Evolutionary conservation across 37 sponge, comb jelly and placozoan genomes (phyloP).

Genomic region (Halichondria panicea): DNA sequence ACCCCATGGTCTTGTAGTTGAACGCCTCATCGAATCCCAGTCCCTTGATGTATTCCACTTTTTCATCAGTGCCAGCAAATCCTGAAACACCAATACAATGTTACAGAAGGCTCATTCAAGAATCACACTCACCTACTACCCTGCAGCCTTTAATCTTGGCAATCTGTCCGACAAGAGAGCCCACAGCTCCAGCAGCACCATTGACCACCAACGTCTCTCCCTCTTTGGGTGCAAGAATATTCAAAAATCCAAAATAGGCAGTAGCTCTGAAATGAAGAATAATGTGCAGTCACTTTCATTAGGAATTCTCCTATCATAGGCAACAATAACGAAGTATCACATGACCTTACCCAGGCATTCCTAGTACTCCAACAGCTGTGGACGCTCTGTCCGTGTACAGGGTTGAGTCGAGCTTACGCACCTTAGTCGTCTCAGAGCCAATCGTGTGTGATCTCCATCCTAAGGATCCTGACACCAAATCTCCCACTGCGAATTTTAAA

Average conservation of each 20-base stretch:
- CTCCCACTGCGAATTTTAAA: conserved; percentile 67
- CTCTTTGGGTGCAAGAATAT: conserved; percentile 62
- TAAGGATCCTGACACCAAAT: conserved; percentile 39
- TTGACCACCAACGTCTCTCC: conserved; percentile 88
- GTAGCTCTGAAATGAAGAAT: no score
- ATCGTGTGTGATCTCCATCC: conserved; percentile 73
- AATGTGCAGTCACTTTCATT: no score
- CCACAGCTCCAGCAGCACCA: conserved; percentile 95
- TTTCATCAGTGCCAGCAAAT: conserved; percentile 83
- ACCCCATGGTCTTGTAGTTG: conserved; percentile 87
- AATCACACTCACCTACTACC: conserved; percentile 78
- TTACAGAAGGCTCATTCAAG: no score
- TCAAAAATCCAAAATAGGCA: conserved; percentile 84
- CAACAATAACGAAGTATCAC: no score
- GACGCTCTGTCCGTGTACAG: conserved; percentile 13
- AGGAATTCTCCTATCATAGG: no score
- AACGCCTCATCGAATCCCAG: conserved; percentile 88
- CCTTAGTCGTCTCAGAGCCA: no score
- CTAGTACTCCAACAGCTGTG: conserved; percentile 73
- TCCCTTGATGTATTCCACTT: conserved; percentile 64
- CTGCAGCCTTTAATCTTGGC: conserved; percentile 87
- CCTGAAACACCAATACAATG: no score
- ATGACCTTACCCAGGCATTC: conserved; percentile 90
- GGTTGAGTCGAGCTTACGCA: conserved; percentile 39
- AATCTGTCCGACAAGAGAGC: conserved; percentile 80